Evolutionary conservation across 23 tunicate species (phyloP).

Genomic region (Ciona savignyi): DNA sequence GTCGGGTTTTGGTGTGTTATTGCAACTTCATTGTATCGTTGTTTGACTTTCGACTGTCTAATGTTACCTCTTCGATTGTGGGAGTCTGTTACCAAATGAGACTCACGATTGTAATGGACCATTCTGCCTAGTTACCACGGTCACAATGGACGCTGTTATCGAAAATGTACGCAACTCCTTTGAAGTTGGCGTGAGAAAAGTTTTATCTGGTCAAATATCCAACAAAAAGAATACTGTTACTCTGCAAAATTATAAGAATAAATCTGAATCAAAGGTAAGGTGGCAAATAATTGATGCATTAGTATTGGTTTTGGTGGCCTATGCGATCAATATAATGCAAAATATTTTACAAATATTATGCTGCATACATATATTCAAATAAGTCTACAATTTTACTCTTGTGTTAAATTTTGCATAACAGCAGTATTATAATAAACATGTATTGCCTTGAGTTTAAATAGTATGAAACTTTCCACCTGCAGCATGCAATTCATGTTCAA

Average conservation of each 20-base stretch:
- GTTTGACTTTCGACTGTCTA: background rate
- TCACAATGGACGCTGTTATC: slow-evolving; percentile 70
- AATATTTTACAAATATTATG: too few species aligned
- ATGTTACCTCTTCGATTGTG: background rate
- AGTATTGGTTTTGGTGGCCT: too few species aligned
- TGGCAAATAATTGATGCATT: too few species aligned
- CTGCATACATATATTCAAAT: too few species aligned
- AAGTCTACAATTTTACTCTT: too few species aligned
- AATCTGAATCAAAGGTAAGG: slow-evolving; percentile 30
- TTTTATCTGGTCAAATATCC: slow-evolving; percentile 24
- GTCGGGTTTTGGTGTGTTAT: background rate
- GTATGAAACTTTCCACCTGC: too few species aligned
- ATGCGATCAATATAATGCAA: too few species aligned
- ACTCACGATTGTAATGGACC: background rate
- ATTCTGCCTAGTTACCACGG: slow-evolving; percentile 10
- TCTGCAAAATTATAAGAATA: slow-evolving; percentile 10
- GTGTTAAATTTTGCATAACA: too few species aligned
- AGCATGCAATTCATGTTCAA: too few species aligned
- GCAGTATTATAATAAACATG: too few species aligned
- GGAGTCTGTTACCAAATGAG: background rate
- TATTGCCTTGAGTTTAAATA: too few species aligned
- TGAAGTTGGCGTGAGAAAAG: slow-evolving; percentile 70
- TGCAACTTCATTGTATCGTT: background rate
- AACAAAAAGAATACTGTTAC: slow-evolving; percentile 11
- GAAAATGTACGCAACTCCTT: slow-evolving; percentile 38